Conservation (phyloP, 2,797 vertebrate species). For the Sternotherus odoratus region DNA sequence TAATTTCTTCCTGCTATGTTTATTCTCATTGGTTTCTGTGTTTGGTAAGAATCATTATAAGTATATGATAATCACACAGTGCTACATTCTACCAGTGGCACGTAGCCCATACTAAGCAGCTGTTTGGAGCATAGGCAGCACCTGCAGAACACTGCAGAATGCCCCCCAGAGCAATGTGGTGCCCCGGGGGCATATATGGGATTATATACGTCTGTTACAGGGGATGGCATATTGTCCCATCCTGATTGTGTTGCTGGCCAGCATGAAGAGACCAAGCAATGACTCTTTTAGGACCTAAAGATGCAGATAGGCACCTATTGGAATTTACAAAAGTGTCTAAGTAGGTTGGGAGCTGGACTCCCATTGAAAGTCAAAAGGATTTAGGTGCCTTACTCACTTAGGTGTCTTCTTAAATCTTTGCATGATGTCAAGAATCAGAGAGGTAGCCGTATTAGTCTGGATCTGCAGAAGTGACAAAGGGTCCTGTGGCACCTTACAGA, state of each 20-base stretch:
- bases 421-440: too few relatives aligned
- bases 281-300: not conserved
- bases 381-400: not conserved
- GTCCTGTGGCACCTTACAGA: too few relatives aligned
- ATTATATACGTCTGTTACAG: not conserved
- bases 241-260: not conserved
- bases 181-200: not conserved
- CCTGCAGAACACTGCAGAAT: not conserved
- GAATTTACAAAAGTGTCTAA: not conserved
- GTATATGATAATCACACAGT: not conserved
- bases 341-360: not conserved
- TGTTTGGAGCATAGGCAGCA: not conserved
- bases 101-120: not conserved
- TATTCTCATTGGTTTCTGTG: not conserved
- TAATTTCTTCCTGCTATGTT: not conserved
- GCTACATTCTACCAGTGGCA: not conserved
- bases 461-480: too few relatives aligned
- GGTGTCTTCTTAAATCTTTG: not conserved
- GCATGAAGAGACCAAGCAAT: not conserved
- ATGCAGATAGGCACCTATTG: not conserved
- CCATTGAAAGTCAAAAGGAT: not conserved
- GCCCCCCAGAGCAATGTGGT: not conserved
- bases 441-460: too few relatives aligned
- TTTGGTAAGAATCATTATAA: not conserved
- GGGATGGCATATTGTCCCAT: not conserved